Evolutionary conservation across 1,140 invertebrate genomes (phyloP).

Genomic region (Camponotus floridanus): DNA sequence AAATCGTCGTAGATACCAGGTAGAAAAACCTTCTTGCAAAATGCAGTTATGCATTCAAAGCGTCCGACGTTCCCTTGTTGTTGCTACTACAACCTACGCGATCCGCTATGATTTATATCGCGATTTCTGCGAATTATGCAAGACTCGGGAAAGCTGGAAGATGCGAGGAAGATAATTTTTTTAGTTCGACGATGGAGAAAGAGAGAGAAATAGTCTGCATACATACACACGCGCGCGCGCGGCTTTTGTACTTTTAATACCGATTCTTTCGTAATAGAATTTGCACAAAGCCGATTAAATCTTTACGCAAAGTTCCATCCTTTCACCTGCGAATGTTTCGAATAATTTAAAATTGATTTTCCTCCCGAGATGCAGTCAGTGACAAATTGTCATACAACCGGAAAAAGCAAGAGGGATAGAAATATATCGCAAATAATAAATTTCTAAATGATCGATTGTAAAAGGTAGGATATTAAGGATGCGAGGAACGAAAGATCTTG

Average conservation of each 20-base stretch:
- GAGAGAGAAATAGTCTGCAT: background rate
- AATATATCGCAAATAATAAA: background rate
- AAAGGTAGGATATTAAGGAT: background rate
- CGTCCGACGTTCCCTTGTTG: conserved; percentile 30
- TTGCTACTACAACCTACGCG: conserved; percentile 62
- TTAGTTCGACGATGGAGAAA: conserved; percentile 60
- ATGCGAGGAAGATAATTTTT: conserved; percentile 66
- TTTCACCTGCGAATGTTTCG: background rate
- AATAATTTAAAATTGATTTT: conserved; percentile 32
- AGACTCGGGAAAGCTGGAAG: conserved; percentile 67
- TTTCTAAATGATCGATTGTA: too few species aligned
- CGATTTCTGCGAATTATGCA: conserved; percentile 66
- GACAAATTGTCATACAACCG: too few species aligned
- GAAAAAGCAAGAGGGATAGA: too few species aligned
- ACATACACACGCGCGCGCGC: background rate
- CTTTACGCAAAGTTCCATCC: background rate
- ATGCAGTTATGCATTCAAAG: conserved; percentile 61
- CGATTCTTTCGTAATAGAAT: conserved; percentile 40
- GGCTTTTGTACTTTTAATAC: conserved; percentile 44
- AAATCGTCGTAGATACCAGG: conserved; percentile 45
- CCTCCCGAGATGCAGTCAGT: background rate
- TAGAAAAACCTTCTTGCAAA: conserved; percentile 58
- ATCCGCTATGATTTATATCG: conserved; percentile 72
- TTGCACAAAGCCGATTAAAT: conserved; percentile 55
- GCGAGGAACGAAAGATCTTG: background rate